These are phyloP conservation scores for Acanthisitta chloris DNA, from an alignment of 2,113 vertebrate species.

Conservation along the genomic window DNA sequence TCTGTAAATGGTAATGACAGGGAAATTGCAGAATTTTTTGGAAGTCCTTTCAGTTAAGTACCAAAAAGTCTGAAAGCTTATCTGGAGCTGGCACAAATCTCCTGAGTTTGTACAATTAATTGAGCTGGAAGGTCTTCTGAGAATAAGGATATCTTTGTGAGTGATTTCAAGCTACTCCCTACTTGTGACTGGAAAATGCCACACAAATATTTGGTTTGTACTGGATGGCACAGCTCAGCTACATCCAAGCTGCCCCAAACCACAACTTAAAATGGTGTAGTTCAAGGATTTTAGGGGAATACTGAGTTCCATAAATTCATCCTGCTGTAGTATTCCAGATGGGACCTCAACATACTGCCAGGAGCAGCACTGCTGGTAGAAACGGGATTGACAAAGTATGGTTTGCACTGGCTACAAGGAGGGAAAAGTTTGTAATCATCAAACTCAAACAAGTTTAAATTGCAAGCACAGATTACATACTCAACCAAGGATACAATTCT, in stretches of 20 bases:
- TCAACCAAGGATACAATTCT: not conserved
- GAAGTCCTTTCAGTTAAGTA: not conserved
- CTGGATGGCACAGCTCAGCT: not conserved
- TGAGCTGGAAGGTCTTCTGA: constrained; percentile 28
- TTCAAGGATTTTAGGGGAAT: not conserved
- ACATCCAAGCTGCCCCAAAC: not conserved
- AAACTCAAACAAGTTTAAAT: not conserved
- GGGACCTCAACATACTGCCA: not conserved
- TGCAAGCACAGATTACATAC: accelerated
- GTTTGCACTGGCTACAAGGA: not conserved
- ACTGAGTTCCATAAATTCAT: not conserved
- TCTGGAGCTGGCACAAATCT: not conserved
- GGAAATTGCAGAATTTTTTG: not conserved
- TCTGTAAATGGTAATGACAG: not conserved
- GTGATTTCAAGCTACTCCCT: not conserved
- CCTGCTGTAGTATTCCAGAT: not conserved
- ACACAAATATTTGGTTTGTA: not conserved
- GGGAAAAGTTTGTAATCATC: not conserved
- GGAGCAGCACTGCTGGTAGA: not conserved
- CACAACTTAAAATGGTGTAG: not conserved
- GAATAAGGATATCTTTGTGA: not conserved
- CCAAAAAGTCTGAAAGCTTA: constrained; percentile 6
- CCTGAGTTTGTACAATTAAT: not conserved
- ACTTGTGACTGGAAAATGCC: not conserved
- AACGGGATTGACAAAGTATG: not conserved